Evolutionary conservation across 2,113 vertebrate species (phyloP).

Genomic region (Maccullochella peelii): DNA sequence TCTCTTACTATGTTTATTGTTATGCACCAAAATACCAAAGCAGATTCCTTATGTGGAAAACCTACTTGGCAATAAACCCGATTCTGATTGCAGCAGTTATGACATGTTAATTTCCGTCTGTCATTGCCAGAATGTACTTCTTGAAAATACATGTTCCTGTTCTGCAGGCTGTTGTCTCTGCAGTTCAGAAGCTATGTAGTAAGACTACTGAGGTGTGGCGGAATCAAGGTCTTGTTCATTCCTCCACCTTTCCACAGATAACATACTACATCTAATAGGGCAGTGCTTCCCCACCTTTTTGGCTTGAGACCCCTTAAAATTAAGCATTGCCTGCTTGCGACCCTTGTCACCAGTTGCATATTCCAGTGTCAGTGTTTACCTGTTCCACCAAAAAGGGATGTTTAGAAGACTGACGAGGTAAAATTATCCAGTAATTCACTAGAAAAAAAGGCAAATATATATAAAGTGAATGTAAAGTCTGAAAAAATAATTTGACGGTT

Average conservation of each 20-base stretch:
- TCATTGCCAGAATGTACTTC: not conserved
- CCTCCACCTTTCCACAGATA: not conserved
- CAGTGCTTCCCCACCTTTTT: not conserved
- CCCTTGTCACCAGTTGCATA: not conserved
- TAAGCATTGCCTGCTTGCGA: not conserved
- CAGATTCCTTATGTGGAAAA: no score
- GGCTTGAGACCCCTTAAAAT: not conserved
- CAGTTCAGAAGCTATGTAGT: not conserved
- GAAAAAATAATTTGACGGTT: not conserved
- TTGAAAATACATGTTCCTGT: not conserved
- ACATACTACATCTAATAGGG: no score
- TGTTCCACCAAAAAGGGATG: not conserved
- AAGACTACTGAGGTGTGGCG: conserved; percentile 15
- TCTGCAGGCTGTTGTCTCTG: conserved; percentile 7
- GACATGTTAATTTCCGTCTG: not conserved
- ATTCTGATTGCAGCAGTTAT: not conserved
- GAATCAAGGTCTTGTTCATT: not conserved
- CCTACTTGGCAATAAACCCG: no score
- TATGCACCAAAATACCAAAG: no score
- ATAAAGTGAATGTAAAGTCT: not conserved
- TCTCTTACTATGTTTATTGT: no score
- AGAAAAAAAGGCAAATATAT: not conserved
- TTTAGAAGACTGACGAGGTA: not conserved
- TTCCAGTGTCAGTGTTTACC: not conserved
- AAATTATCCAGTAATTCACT: not conserved